Evolutionary conservation across 2,888 invertebrate genomes (phyloP).

Genomic region (Archips crataeganus): DNA sequence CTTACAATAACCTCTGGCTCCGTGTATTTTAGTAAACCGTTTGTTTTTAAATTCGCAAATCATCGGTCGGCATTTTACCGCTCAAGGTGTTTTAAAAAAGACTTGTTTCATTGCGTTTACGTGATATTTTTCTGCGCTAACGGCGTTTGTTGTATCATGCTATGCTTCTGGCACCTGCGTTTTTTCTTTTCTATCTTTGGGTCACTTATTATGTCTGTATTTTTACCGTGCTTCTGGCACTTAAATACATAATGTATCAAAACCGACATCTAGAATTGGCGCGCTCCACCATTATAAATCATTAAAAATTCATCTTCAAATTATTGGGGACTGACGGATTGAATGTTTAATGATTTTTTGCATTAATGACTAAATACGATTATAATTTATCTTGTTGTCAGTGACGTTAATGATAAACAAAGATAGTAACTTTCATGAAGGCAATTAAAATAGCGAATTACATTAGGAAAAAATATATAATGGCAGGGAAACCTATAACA

Average conservation of each 20-base stretch:
- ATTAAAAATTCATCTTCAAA: too few species aligned
- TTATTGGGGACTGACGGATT: too few species aligned
- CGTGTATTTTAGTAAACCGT: constrained; percentile 63
- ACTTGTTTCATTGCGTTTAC: constrained; percentile 25
- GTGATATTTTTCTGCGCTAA: constrained; percentile 18
- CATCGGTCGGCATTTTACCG: constrained; percentile 47
- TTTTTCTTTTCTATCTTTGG: background rate
- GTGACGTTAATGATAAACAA: too few species aligned
- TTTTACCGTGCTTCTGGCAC: too few species aligned
- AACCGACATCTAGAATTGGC: too few species aligned
- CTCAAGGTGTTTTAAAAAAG: constrained; percentile 41
- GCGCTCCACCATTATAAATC: too few species aligned
- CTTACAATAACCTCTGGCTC: constrained; percentile 50
- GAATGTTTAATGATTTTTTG: too few species aligned
- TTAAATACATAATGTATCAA: too few species aligned
- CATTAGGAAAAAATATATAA: background rate
- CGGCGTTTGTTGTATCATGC: constrained; percentile 13
- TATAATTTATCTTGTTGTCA: too few species aligned
- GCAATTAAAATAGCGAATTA: background rate
- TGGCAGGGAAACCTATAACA: background rate
- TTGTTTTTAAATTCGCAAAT: constrained; percentile 55
- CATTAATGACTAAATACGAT: too few species aligned
- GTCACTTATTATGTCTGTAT: too few species aligned
- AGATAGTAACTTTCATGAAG: background rate
- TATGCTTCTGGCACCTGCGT: constrained; percentile 17